phyloP scores from a whole-genome alignment of 2,113 vertebrate genomes.

The Apaloderma vittatum region DNA sequence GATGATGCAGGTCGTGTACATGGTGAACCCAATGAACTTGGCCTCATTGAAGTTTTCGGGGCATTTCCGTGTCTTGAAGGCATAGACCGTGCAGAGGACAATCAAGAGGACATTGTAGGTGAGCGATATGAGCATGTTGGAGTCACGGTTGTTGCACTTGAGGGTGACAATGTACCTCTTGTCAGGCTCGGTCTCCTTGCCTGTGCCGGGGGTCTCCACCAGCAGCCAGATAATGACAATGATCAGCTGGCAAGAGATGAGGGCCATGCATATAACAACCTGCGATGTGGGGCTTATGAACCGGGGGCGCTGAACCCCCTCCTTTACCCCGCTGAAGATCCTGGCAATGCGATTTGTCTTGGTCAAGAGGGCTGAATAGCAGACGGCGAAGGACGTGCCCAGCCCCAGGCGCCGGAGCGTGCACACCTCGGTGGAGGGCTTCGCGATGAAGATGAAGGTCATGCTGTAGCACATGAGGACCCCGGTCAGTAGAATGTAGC shows the following conservation, averaged over 20 bases:
- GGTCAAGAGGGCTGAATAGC: slow-evolving; percentile 96
- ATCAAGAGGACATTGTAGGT: slow-evolving; percentile 97
- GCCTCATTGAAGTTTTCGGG: slow-evolving; percentile 99
- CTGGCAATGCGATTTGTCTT: slow-evolving; percentile 98
- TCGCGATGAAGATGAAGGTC: slow-evolving; percentile 95
- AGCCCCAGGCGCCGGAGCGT: slow-evolving; percentile 91
- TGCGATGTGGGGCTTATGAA: slow-evolving; percentile 97
- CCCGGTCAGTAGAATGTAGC: slow-evolving; percentile 93
- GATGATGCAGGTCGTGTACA: slow-evolving; percentile 99
- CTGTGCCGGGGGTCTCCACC: slow-evolving; percentile 91
- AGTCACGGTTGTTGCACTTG: slow-evolving; percentile 94
- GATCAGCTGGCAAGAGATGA: slow-evolving; percentile 96
- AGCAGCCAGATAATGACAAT: slow-evolving; percentile 94
- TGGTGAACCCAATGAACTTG: slow-evolving; percentile 99
- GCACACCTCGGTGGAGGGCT: slow-evolving; percentile 92
- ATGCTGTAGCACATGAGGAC: slow-evolving; percentile 98
- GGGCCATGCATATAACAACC: slow-evolving; percentile 93
- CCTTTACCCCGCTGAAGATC: slow-evolving; percentile 94
- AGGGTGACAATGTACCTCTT: slow-evolving; percentile 93
- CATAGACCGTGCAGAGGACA: slow-evolving; percentile 97
- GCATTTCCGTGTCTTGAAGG: slow-evolving; percentile 99
- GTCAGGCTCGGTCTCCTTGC: slow-evolving; percentile 93
- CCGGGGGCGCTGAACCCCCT: slow-evolving; percentile 92
- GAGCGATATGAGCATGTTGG: slow-evolving; percentile 95
- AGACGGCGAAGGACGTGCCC: slow-evolving; percentile 94